Evolutionary conservation across 2,113 vertebrate species (phyloP), one percentile per base, ranked within the genome.

Genomic region (Calyptommatus sinebrachiatus): DNA sequence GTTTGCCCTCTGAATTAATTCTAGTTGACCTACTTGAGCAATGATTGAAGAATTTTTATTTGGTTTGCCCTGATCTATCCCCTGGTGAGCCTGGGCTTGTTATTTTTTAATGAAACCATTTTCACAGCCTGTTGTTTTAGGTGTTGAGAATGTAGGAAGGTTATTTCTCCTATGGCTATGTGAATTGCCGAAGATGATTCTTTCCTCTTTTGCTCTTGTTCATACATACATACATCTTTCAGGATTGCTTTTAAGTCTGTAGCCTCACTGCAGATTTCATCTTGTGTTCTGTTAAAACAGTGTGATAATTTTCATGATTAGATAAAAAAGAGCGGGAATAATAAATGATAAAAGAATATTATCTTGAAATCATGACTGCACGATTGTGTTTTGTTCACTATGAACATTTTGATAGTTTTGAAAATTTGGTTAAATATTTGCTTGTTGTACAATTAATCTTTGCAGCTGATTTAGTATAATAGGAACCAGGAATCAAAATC

Each of bases 11-110:
- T 94, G 88, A 92, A 96, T 98, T 97, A 97, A 97, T 95, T 96
- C 95, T 94, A 94, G 94, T 96, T 98, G 97, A 98, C 96, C 97
- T 97, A 97, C 92, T 98, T 97, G 94, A 94, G 94, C 93, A 93
- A 85, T 93, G 94, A 95, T 94, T 92, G 93, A 93, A 93, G 91
- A 92, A 93, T 88, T 93, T 94, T 93, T 78, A 92, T 94, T 92
- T 85, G 22, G 73, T 91, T 91, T 90, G 89, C 86, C 88, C 90
- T 46, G 83, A 83, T 90, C 85, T 94, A 90, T 94, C 86, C 92
- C 92, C 92, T 91, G 88, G 90, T 91, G 93, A 93, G 90, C 71
- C 18, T 76, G 66, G 21, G 65, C 91, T 93, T 94, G 91, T 94
- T 94, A 94, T 94, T 95, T 95, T 95, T 96, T 95, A 94, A 95